A percentile compares a stretch with the other conserved stretches of the same genome.
phyloP scores from a whole-genome alignment of 2,113 vertebrate species.

The Muntiacus muntjak region DNA sequence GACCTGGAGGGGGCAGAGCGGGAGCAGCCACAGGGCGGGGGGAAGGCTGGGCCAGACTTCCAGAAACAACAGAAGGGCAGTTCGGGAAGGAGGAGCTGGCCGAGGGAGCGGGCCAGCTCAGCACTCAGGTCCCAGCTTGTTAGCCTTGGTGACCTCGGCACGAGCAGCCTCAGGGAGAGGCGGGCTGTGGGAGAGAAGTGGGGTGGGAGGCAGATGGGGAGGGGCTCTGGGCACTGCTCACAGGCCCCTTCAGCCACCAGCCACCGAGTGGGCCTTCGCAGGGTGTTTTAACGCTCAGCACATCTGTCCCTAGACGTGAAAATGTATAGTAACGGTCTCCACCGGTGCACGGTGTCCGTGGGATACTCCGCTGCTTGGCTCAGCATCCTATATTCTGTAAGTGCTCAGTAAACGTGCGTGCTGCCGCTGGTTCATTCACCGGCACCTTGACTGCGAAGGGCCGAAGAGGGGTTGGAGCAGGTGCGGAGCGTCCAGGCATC shows the following conservation, averaged over 20 bases:
- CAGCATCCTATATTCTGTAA: background rate
- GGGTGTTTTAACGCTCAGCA: background rate
- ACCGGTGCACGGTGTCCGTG: background rate
- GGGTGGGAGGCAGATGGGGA: fast-evolving
- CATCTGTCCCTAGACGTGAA: background rate
- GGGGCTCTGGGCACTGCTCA: background rate
- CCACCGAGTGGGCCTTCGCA: background rate
- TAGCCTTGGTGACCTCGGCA: background rate
- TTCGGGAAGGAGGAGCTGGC: background rate
- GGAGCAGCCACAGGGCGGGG: background rate
- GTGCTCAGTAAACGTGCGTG: background rate
- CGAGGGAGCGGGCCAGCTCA: background rate
- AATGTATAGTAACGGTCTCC: background rate
- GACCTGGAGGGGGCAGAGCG: background rate
- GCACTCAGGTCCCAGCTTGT: background rate
- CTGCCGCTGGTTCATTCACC: too few species aligned
- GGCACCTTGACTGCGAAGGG: background rate
- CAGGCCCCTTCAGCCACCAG: fast-evolving
- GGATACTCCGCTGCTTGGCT: background rate
- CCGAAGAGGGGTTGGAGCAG: background rate
- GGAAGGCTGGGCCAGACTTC: background rate
- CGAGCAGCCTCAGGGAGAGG: background rate
- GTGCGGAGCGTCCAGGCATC: background rate
- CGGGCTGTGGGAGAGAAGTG: background rate
- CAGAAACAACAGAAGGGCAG: background rate